Evolutionary conservation across 2,888 invertebrate genomes (phyloP), one percentile per base, ranked within the genome.

Genomic region (Agrochola macilenta): DNA sequence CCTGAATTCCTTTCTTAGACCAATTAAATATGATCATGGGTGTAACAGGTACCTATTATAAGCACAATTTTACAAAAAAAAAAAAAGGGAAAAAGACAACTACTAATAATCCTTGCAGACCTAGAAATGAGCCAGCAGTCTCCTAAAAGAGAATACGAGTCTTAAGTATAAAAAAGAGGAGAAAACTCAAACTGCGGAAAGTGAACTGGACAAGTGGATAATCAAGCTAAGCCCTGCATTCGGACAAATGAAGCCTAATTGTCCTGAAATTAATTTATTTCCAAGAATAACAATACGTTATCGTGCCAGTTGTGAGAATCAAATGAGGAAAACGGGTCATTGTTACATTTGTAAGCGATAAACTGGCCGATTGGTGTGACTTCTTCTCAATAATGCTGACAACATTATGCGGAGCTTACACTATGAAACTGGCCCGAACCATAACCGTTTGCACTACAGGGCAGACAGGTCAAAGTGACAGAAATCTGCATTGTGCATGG

Each of bases 251-350:
- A n/a, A 26, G 49, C 12, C 30, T 3, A 9, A 30, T 52, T 52
- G 14, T 39, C 26, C n/a, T 39, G 8, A 57, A 69, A 69, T 76
- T 11, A 66, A 52, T 52, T 49, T 26, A 52, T 26, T 61, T 46
- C 30, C 5, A 46, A 54, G 52, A 77, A 68, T 61, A 77, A 52
- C 52, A 66, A 60, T 60, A 30, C 1, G n/a, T 39, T 74, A 78
- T 70, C 54, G 52, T 57, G 20, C 20, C 46, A 54, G 63, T 68
- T 74, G 46, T 58, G 66, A 54, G 82, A 78, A 68, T 35, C 14
- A 66, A 82, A 68, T 70, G 57, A 71, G 76, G 81, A 71, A 81
- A 81, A 71, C 17, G 43, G 70, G 76, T 63, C 66, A 81, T 23
- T 68, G 49, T 49, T 52, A 49, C n/a, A 76, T 26, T 65, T 49